Evolutionary conservation across 2,797 vertebrate genomes (phyloP).

Genomic region (Antennarius maculatus): DNA sequence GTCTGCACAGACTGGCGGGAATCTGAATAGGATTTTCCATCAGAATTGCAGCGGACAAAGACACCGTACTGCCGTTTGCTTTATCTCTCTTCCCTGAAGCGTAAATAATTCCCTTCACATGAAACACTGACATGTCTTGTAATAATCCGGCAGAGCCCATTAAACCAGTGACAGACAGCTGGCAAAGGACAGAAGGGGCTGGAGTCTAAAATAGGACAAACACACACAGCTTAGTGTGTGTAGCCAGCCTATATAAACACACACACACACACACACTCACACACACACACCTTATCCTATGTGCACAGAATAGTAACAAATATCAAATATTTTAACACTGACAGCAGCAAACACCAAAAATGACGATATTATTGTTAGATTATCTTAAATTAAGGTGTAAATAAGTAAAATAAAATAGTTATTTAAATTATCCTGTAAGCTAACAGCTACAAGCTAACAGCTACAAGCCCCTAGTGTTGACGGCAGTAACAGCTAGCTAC

Average conservation of each 20-base stretch:
- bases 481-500: neutral
- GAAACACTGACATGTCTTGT: neutral
- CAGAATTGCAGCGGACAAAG: neutral
- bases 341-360: too few species aligned
- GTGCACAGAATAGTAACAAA: too few species aligned
- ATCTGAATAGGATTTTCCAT: constrained; percentile 2
- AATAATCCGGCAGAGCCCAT: neutral
- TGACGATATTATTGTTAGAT: too few species aligned
- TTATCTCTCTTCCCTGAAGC: neutral
- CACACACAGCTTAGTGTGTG: constrained; percentile 31
- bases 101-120: constrained; percentile 15
- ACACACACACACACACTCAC: constrained; percentile 16
- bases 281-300: neutral
- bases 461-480: neutral
- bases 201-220: constrained; percentile 42
- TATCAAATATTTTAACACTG: too few species aligned
- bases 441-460: too few species aligned
- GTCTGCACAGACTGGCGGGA: too few species aligned
- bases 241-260: constrained; percentile 34
- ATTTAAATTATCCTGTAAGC: too few species aligned
- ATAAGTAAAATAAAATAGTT: too few species aligned
- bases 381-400: too few species aligned
- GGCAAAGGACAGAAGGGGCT: constrained; percentile 2
- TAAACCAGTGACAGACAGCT: constrained; percentile 12
- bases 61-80: neutral